phyloP scores from a whole-genome alignment of 2,797 vertebrate species.

The Gymnopithys bicolor region DNA sequence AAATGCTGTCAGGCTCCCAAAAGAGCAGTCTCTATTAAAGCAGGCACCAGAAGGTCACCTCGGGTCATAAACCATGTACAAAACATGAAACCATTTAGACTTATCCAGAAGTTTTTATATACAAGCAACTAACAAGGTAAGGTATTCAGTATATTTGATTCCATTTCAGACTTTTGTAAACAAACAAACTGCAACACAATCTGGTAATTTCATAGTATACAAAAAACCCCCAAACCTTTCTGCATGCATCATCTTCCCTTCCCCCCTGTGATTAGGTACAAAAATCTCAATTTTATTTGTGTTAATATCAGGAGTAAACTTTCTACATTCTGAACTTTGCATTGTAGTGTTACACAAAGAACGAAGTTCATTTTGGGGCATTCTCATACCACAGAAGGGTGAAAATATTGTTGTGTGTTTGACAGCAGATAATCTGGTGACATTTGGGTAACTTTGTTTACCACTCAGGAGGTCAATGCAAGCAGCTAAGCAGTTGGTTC shows the following conservation, averaged over 20 bases:
- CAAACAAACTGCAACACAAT: background rate
- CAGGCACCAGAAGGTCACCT: constrained; percentile 42
- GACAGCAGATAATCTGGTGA: background rate
- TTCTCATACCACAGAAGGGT: background rate
- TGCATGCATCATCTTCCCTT: background rate
- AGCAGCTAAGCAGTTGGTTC: constrained; percentile 2
- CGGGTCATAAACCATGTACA: constrained; percentile 32
- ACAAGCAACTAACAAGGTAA: background rate
- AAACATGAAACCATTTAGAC: constrained; percentile 37
- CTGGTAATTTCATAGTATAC: background rate
- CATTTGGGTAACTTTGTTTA: constrained; percentile 23
- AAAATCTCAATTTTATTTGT: background rate
- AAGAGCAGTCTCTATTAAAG: constrained; percentile 44
- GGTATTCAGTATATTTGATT: background rate
- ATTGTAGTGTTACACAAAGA: background rate
- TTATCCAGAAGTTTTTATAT: constrained; percentile 2
- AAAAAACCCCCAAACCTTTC: background rate
- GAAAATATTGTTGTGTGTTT: background rate
- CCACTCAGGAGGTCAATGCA: background rate
- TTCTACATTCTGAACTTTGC: background rate
- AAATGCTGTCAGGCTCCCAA: constrained; percentile 24
- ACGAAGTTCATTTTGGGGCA: background rate
- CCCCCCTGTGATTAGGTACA: background rate
- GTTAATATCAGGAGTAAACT: constrained; percentile 30
- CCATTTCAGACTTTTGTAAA: constrained; percentile 19